Base-by-base conservation (phyloP, 2,888 invertebrate genomes). In the Isoperla grammatica region DNA sequence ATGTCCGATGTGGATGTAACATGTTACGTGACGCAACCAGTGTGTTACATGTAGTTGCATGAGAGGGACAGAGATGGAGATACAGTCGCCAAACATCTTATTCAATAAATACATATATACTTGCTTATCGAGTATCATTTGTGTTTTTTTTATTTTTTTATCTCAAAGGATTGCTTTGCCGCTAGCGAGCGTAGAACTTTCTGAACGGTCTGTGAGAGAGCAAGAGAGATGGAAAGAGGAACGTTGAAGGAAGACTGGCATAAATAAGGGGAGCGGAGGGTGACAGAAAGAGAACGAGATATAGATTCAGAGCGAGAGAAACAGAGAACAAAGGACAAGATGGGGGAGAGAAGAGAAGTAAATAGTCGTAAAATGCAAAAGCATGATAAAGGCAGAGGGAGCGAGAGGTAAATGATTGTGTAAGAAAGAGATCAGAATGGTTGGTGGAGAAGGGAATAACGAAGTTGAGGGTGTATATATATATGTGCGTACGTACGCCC, bases 1-100 rank as follows among this genome's bases (percentile, higher is more conserved):
- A n/a, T 19, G 46, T 22, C 20, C 20, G 49, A 50, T 50, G 53
- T 53, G 53, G 15, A 53, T 53, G 37, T 20, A 53, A 53, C 53
- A 53, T 12, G 46, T 46, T 46, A n/a, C 29, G 8, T 4, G 29
- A 29, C 8, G 29, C 8, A 29, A 4, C 8, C 4, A 29, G 29
- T 8, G 29, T 29, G 29, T 29, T 29, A 29, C 4, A 8, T 29
- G 29, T 29, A 29, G 5, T 29, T 29, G 29, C 8, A 29, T 29
- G 29, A 29, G 29, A 29, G 29, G 4, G 29, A 29, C 5, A 29
- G 8, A 29, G 29, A 29, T 4, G 29, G 29, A 29, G 8, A 29
- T 29, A 29, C 29, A 29, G 5, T 29, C 29, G 29, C 29, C 29
- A 29, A 29, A 29, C n/a, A 29, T 29, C 29, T 8, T 6, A 29